Evolutionary conservation across 2,797 vertebrate genomes (phyloP), one percentile per base, ranked within the genome.

Genomic region (Poliocrania exsul): DNA sequence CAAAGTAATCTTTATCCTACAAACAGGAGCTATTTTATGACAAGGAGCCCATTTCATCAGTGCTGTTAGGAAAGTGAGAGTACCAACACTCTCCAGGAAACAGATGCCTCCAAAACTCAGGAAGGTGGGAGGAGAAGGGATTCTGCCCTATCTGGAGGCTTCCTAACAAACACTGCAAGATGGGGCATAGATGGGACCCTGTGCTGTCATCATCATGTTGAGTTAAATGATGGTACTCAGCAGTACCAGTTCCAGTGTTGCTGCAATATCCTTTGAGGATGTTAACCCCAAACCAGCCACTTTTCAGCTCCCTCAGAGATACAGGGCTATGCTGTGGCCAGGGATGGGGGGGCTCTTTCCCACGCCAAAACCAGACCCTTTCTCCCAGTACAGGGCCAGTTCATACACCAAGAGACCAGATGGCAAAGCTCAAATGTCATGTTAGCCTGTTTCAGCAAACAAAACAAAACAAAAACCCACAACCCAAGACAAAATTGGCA

Each of bases 171-270:
- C 11, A 38, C 9, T 2, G 9, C 28, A 6, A 51, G 5, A 61
- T 3, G 0, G 0, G 58, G 24, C 2, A 2, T 0, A 3, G 61
- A 61, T 26, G 20, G 37, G 16, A 67, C 26, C 42, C 67, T n/a
- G 44, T 5, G 5, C 44, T 38, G 69, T 33, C 61, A 44, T 23
- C 44, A 1, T 46, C 9, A 1, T 0, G 0, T 9, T 11, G 46
- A 13, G 4, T 51, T 37, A 38, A 37, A 35, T 53, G 21, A 44
- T 11, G 26, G 35, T 16, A 74, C 25, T 44, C 44, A 67, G 38
- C 15, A 37, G 28, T 18, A 53, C 50, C 50, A 53, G 17, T 31
- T 31, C 17, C 50, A 53, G 20, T 1, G 7, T 3, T 69, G n/a
- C 44, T 69, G 18, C 54, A 42, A 44, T 24, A 49, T 26, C 3